These are phyloP conservation scores for Isurus oxyrinchus DNA, from an alignment of 2,113 vertebrate species.

Conservation along the genomic window DNA sequence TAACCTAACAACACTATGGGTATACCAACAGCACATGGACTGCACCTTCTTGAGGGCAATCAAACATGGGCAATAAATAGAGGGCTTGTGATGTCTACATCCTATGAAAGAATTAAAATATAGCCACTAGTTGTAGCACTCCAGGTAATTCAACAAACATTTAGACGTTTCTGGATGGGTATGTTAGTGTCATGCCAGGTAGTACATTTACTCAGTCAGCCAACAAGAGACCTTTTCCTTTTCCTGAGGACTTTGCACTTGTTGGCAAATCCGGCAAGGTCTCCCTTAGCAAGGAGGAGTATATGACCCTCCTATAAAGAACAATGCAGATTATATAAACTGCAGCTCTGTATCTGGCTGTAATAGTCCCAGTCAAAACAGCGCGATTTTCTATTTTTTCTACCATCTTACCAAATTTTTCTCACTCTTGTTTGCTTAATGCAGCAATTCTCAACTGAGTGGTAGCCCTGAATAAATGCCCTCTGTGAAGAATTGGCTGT, in stretches of 20 bases:
- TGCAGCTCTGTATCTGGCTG: no score
- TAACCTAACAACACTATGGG: no score
- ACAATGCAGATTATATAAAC: not conserved
- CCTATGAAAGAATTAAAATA: not conserved
- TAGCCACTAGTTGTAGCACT: not conserved
- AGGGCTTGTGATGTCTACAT: no score
- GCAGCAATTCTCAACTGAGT: not conserved
- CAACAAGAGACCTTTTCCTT: not conserved
- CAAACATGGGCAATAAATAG: no score
- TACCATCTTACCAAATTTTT: not conserved
- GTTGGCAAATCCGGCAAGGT: not conserved
- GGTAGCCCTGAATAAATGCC: not conserved
- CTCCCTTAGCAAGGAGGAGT: not conserved
- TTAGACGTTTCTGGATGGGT: not conserved
- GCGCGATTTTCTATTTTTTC: not conserved
- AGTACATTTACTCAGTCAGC: not conserved
- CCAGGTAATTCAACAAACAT: not conserved
- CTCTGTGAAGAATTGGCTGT: not conserved
- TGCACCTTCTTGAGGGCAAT: no score
- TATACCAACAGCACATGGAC: no score
- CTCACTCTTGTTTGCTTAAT: no score
- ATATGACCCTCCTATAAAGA: not conserved
- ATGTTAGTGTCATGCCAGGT: not conserved
- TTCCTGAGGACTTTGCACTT: not conserved
- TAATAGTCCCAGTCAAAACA: not conserved